These are phyloP conservation scores for Hemicordylus capensis DNA, from an alignment of 2,113 vertebrate species.

Conservation along the genomic window DNA sequence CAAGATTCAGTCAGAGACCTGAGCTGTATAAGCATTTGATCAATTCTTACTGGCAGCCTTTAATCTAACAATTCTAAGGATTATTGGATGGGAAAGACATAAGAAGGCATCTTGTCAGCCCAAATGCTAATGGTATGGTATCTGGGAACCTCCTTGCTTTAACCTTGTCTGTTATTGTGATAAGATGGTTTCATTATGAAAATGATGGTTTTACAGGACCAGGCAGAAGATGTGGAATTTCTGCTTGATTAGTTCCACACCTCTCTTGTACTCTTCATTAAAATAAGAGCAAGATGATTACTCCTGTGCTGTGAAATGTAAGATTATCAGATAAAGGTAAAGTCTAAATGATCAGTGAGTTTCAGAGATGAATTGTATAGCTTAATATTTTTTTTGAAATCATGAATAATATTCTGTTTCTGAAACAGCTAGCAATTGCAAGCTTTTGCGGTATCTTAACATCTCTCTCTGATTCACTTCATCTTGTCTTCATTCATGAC, in stretches of 20 bases:
- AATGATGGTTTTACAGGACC: conserved; percentile 38
- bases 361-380: conserved; percentile 3
- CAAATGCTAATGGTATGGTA: conserved; percentile 27
- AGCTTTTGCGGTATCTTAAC: neutral
- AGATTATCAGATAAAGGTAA: neutral
- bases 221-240: conserved; percentile 38
- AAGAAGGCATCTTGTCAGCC: conserved; percentile 9
- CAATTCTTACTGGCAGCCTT: conserved; percentile 5
- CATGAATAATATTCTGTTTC: conserved; percentile 1
- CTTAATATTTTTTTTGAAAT: neutral
- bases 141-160: conserved; percentile 46
- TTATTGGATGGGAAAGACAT: conserved; percentile 44
- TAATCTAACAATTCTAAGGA: neutral
- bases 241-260: conserved; percentile 32
- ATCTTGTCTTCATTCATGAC: neutral
- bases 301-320: neutral
- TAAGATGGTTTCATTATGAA: conserved; percentile 55
- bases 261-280: conserved; percentile 50
- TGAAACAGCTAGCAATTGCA: neutral
- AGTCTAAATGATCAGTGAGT: neutral
- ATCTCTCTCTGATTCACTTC: neutral
- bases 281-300: conserved; percentile 32
- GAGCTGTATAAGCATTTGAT: conserved; percentile 28
- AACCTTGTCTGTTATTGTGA: conserved; percentile 38
- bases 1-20: neutral